Conservation (phyloP, 2,113 vertebrate genomes). For the Festucalex cinctus region DNA sequence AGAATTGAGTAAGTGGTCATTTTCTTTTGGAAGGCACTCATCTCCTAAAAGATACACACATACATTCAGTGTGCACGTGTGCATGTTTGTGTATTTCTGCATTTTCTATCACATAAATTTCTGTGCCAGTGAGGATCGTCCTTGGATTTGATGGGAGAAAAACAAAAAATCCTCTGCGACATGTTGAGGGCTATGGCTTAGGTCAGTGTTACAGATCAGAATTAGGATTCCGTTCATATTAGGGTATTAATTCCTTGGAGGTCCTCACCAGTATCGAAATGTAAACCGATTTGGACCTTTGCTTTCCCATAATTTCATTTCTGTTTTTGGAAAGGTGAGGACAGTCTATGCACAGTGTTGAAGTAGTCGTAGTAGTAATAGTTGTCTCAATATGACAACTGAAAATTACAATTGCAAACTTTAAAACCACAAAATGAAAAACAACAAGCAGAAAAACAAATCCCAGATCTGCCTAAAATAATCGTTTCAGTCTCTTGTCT, state of each 20-base stretch:
- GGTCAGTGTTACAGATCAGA: constrained; percentile 29
- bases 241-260: constrained; percentile 23
- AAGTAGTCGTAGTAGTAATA: constrained; percentile 65
- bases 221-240: constrained; percentile 20
- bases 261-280: constrained; percentile 53
- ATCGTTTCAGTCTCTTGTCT: constrained; percentile 49
- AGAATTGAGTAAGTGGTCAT: constrained; percentile 84
- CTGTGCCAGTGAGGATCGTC: constrained; percentile 40
- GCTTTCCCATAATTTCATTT: constrained; percentile 69
- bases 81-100: constrained; percentile 7
- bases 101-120: constrained; percentile 17
- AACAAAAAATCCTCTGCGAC: constrained; percentile 8
- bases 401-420: constrained; percentile 69
- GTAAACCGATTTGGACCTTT: constrained; percentile 73
- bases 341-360: constrained; percentile 94
- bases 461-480: constrained; percentile 39
- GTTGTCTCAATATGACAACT: constrained; percentile 70
- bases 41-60: constrained; percentile 82
- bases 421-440: constrained; percentile 42
- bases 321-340: constrained; percentile 82
- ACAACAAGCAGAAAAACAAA: constrained; percentile 29
- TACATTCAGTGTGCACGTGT: constrained; percentile 63
- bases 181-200: constrained; percentile 42
- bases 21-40: constrained; percentile 90
- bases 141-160: constrained; percentile 11